Base-by-base conservation (phyloP, 1,140 invertebrate genomes). In the Cherax quadricarinatus region DNA sequence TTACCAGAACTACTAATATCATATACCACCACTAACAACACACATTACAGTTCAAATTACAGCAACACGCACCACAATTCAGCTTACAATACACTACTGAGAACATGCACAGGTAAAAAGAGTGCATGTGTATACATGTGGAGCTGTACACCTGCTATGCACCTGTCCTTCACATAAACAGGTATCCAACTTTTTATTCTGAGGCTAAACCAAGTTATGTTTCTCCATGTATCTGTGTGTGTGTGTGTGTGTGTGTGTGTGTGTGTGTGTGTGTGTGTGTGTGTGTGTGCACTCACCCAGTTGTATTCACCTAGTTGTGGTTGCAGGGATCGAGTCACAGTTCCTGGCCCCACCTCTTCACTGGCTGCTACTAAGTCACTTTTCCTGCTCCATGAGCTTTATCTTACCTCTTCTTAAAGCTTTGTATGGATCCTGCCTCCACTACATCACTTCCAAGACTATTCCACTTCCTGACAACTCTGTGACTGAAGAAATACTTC, bases 251-350 rank as follows among this genome's bases (percentile, higher is more conserved):
- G 53, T 83, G 81, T 84, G 57, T 84, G 82, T 84, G 51, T 84
- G 82, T 84, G 82, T 84, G 82, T 84, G 82, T 84, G 82, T 84
- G 82, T 57, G 51, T 84, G 82, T 84, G n/a, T n/a, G n/a, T n/a
- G n/a, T n/a, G n/a, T n/a, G n/a, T n/a, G n/a, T n/a, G n/a, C n/a
- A n/a, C n/a, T n/a, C n/a, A n/a, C n/a, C n/a, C n/a, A n/a, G 2
- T 41, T 41, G 30, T 41, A 41, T 2, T 41, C 30, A 41, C 2
- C 30, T 41, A 41, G 2, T 41, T 41, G 30, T 41, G 30, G 30
- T 41, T 41, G 30, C 30, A 41, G 30, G 30, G 30, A 2, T 41
- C 30, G 30, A 41, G 30, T 1, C 30, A 1, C 30, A 41, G 30
- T 2, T 41, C 30, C 30, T 41, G 30, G 30, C 30, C 2, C 30